Evolutionary conservation across 2,797 vertebrate species (phyloP), one percentile per base, ranked within the genome.

Genomic region (Oryzias sinensis): DNA sequence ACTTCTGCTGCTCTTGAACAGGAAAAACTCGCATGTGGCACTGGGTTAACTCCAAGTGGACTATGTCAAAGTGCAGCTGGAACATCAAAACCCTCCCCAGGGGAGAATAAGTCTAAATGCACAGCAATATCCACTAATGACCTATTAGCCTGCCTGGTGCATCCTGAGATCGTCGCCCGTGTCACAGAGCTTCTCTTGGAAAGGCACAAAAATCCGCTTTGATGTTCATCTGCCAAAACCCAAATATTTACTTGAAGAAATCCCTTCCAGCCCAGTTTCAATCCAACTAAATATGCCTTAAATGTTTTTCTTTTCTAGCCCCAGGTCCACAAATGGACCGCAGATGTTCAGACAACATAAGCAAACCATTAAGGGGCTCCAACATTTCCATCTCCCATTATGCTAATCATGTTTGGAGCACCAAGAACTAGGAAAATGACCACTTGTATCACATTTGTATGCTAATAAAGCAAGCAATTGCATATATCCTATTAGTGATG

Each of bases 91-190:
- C 6, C n/a, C 15, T 15, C 25, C 7, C 41, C 66, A 41, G 74
- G 59, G 52, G 54, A 70, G 18, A 43, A 52, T 14, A 2, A 61
- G 5, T 48, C 8, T 37, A 37, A 13, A 37, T 11, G 33, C 22
- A 50, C 61, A 24, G 47, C 56, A 3, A 65, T 98, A 73, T 94
- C 92, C 52, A 98, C 94, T 49, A 93, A 97, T 50, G 93, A 97
- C 73, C 80, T 99, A 76, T 75, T 99, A 7, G 94, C 96, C 75
- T 97, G 94, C 72, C 84, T 98, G 80, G 77, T 96, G 65, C 93
- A 96, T 84, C 97, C 97, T 0, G 89, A 86, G n/a, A 86, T 98
- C 70, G 89, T 95, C 43, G 64, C 70, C 53, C 80, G 87, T 24
- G 93, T 97, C 64, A 89, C 95, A 25, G 83, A 59, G 79, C 92